These are phyloP conservation scores for Eupithecia subumbrata DNA, from an alignment of 2,888 invertebrate species.

Conservation along the genomic window DNA sequence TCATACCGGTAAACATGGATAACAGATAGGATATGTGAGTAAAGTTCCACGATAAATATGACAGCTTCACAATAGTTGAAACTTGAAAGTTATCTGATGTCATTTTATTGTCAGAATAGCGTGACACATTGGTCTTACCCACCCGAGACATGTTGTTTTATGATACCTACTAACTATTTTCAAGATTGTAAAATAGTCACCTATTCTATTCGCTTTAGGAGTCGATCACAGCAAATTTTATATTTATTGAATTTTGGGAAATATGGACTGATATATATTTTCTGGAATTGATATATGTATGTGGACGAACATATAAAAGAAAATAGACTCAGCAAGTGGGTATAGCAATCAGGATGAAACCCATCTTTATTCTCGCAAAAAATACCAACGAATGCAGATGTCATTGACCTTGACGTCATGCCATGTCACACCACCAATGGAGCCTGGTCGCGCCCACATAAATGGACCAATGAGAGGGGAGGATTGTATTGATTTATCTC, in stretches of 20 bases:
- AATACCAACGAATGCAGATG: slow-evolving; percentile 46
- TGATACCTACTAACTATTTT: no score
- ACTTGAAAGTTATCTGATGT: slow-evolving; percentile 6
- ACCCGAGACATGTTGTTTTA: not conserved
- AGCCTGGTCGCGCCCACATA: slow-evolving; percentile 58
- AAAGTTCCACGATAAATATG: slow-evolving; percentile 6
- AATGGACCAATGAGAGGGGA: slow-evolving; percentile 59
- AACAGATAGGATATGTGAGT: not conserved
- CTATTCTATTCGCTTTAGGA: no score
- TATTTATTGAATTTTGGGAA: no score
- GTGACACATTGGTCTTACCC: slow-evolving; percentile 6
- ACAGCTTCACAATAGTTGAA: not conserved
- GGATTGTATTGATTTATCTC: slow-evolving; percentile 64
- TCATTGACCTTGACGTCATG: slow-evolving; percentile 69
- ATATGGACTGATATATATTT: no score
- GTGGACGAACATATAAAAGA: not conserved
- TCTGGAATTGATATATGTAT: no score
- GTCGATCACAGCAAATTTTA: no score
- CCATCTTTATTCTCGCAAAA: not conserved
- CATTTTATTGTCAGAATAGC: slow-evolving; percentile 11
- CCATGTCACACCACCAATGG: slow-evolving; percentile 61
- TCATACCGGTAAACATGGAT: not conserved
- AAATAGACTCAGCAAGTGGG: not conserved
- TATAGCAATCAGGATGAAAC: not conserved
- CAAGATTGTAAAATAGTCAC: no score